Evolutionary conservation across 1,140 invertebrate genomes (phyloP).

Genomic region (Neelides sp.): DNA sequence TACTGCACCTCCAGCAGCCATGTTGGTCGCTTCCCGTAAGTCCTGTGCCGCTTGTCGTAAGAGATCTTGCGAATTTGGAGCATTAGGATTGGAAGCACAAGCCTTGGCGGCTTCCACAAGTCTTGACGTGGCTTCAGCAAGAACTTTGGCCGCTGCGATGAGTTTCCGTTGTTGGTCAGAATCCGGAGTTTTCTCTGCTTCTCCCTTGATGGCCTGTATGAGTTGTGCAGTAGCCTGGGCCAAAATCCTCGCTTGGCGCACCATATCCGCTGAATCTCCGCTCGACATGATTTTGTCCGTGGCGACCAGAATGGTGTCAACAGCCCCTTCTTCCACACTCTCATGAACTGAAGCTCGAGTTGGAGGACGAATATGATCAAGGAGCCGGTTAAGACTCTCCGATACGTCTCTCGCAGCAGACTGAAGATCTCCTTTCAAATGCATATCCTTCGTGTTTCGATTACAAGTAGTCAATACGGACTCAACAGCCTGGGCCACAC

Average conservation of each 20-base stretch:
- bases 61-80: slow-evolving; percentile 67
- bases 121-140: slow-evolving; percentile 84
- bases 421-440: slow-evolving; percentile 61
- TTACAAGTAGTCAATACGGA: slow-evolving; percentile 76
- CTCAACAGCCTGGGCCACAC: slow-evolving; percentile 85
- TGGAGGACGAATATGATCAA: slow-evolving; percentile 68
- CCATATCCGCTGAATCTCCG: slow-evolving; percentile 83
- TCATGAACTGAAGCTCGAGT: slow-evolving; percentile 38
- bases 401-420: slow-evolving; percentile 78
- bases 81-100: slow-evolving; percentile 72
- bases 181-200: slow-evolving; percentile 77
- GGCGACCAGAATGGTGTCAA: slow-evolving; percentile 78
- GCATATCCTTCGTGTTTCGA: slow-evolving; percentile 47
- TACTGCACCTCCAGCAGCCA: slow-evolving; percentile 60
- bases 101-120: slow-evolving; percentile 82
- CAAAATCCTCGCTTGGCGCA: slow-evolving; percentile 78
- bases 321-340: slow-evolving; percentile 58
- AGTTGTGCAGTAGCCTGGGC: slow-evolving; percentile 72
- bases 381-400: slow-evolving; percentile 72
- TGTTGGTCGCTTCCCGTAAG: slow-evolving; percentile 72
- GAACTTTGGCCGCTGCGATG: slow-evolving; percentile 75
- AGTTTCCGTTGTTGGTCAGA: slow-evolving; percentile 77
- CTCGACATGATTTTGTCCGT: slow-evolving; percentile 75
- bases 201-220: slow-evolving; percentile 84
- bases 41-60: slow-evolving; percentile 81